Base-by-base conservation (phyloP, 2,113 vertebrate genomes). In the Apeltes quadracus region DNA sequence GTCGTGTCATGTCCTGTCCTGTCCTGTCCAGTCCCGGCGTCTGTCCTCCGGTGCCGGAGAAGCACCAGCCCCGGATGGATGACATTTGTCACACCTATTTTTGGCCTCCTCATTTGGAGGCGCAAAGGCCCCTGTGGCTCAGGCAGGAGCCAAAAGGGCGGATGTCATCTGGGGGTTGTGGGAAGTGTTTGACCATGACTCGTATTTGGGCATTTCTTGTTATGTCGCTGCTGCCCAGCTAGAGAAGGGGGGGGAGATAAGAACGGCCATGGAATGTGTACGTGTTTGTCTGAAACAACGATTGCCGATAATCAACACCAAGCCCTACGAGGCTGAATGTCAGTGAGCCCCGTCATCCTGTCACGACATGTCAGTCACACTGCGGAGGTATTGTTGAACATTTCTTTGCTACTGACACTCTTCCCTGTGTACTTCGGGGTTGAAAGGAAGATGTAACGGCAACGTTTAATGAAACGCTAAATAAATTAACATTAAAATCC, bases 1-100 rank as follows among this genome's bases (percentile, higher is more conserved):
- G 87, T 89, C 44, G 46, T 51, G 61, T 64, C 61, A 15, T 82
- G 87, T 91, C 43, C 62, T 64, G 62, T 64, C 62, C 43, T 88
- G 87, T 91, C 78, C 79, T 75, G 69, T 88, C 74, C 11, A 53
- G 38, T 62, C 75, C 67, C 12, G 57, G 66, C 71, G 78, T 54
- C 78, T 84, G 70, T 87, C 77, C 78, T 79, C 77, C 74, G 79
- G 87, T 20, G 80, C 77, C 72, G 76, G 64, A 83, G 73, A 32
- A 65, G 65, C 36, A 65, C 68, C 36, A 32, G 75, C 38, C 50
- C 61, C 18, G 56, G 75, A 76, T 50, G 75, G 81, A 76, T 86
- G 86, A 86, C 83, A 85, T 90, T 89, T 88, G 82, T 90, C 85
- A 72, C 80, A 86, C 84, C 83, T 88, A 92, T 92, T 91, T 90